Evolutionary conservation across 1,140 invertebrate species (phyloP).

Genomic region (Pristionchus pacificus): DNA sequence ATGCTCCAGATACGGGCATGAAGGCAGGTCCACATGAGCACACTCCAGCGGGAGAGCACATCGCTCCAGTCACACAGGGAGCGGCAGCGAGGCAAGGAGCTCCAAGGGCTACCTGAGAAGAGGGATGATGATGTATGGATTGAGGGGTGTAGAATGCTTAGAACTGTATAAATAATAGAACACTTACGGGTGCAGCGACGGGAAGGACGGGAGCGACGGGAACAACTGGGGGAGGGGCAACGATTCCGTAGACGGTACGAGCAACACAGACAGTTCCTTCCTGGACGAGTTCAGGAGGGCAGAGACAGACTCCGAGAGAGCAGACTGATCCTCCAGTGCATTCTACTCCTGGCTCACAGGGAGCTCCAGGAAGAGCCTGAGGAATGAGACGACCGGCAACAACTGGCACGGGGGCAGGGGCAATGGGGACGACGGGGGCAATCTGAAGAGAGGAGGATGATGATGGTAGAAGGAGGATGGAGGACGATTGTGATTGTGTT

Average conservation of each 20-base stretch:
- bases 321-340: constrained; percentile 50
- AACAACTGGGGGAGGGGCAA: constrained; percentile 23
- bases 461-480: too few species aligned
- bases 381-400: constrained; percentile 48
- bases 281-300: constrained; percentile 48
- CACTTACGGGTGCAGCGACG: background rate
- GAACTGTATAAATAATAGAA: too few species aligned
- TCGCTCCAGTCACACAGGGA: constrained; percentile 36
- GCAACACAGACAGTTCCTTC: constrained; percentile 49
- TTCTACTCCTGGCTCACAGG: constrained; percentile 52
- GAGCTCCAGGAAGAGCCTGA: constrained; percentile 49
- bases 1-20: constrained; percentile 30
- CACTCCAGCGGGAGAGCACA: constrained; percentile 35
- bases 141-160: background rate
- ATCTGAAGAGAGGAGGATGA: too few species aligned
- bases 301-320: constrained; percentile 47
- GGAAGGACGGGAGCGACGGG: constrained; percentile 15
- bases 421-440: constrained; percentile 27
- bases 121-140: background rate
- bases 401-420: constrained; percentile 39
- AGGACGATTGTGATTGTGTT: background rate
- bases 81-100: constrained; percentile 34
- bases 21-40: constrained; percentile 37
- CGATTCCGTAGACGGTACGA: constrained; percentile 45
- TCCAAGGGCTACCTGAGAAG: constrained; percentile 28